Conservation (phyloP, 1,140 invertebrate species). For the Palaemon carinicauda region DNA sequence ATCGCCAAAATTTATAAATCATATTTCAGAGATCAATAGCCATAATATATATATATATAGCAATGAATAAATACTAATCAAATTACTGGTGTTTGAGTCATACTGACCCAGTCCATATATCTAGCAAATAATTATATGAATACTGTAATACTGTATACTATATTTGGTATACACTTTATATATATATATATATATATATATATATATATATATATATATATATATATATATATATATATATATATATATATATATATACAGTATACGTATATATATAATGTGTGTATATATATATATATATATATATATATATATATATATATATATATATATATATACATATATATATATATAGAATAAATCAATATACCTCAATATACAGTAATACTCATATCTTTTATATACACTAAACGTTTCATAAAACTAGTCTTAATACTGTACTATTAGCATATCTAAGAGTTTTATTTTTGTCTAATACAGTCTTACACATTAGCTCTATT, state of each 20-base stretch:
- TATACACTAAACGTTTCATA: background rate
- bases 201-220: conserved; percentile 6
- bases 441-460: no score
- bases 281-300: no score
- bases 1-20: no score
- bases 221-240: conserved; percentile 6
- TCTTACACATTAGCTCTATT: no score
- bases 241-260: background rate
- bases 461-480: no score
- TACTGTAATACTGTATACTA: background rate
- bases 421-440: background rate
- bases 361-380: no score
- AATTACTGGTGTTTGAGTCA: no score
- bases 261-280: conserved; percentile 3
- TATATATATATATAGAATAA: conserved; percentile 11
- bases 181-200: conserved; percentile 3
- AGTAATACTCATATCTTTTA: background rate
- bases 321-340: background rate
- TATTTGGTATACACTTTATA: background rate
- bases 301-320: conserved; percentile 2
- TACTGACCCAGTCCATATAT: no score
- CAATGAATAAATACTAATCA: no score
- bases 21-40: no score
- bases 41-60: no score
- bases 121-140: background rate